Evolutionary conservation across 1,140 invertebrate genomes (phyloP), one percentile per base, ranked within the genome.

Genomic region (Neelides sp.): DNA sequence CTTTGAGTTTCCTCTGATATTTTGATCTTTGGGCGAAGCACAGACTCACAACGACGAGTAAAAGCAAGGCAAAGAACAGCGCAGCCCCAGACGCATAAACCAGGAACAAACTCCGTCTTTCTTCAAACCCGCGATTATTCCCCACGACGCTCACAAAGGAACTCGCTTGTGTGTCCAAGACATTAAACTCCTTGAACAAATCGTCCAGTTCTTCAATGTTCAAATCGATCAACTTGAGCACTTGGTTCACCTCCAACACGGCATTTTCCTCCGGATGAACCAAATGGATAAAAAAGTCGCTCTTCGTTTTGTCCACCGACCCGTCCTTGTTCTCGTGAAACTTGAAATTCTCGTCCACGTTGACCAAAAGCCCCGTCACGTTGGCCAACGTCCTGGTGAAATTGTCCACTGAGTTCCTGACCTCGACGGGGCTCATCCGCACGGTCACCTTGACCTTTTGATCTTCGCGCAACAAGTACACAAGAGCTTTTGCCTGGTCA

Each of bases 251-350:
- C 30, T 57, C 54, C n/a, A 60, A 36, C 0, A 60, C 54, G 0
- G 48, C 45, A 71, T 95, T 87, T 63, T 95, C 87, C 22, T 78
- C 74, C 32, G 79, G 77, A 68, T 93, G 79, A 3, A 96, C 90
- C 42, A 94, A 77, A 69, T 96, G 92, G 57, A 96, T 70, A 64
- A 92, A 94, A 47, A 96, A 70, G 69, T 95, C 91, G 1, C 90
- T 94, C 64, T 89, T 84, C 1, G 89, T 94, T 61, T 88, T 82
- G 68, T 97, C 91, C 1, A 95, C 85, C 0, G 85, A 83, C 5
- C 91, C 91, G 62, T 90, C 84, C 58, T 82, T 77, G 64, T 92
- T 91, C 63, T 89, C 85, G 65, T 96, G 91, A 27, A 89, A 83
- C 64, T 86, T 82, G 57, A 89, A 60, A 40, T 52, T 86, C 61